phyloP scores from a whole-genome alignment of 2,113 vertebrate genomes.

The Odontesthes bonariensis region DNA sequence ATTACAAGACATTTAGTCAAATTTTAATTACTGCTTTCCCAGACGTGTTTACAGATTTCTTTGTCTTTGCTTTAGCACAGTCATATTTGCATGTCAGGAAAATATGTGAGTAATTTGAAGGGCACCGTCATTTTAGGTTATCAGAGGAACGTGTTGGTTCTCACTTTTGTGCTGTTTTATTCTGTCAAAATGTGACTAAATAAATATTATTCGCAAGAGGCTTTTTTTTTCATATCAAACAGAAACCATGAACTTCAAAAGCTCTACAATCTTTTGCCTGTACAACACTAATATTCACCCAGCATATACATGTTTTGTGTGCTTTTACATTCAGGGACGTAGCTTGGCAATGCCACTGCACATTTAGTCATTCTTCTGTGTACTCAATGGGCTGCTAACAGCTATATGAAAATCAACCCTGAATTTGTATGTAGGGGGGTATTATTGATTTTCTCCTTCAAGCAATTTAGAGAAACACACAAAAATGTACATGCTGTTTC shows the following conservation, averaged over 20 bases:
- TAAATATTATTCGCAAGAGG: conserved; percentile 41
- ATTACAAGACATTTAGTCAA: conserved; percentile 66
- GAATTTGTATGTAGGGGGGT: neutral
- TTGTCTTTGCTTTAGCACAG: conserved; percentile 31
- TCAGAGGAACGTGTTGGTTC: neutral
- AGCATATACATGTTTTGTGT: conserved; percentile 40
- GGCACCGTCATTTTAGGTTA: neutral
- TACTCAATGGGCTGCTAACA: neutral
- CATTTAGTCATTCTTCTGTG: conserved; percentile 3
- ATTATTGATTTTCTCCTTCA: conserved; percentile 6
- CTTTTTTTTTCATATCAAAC: conserved; percentile 1
- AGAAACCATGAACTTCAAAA: conserved; percentile 44
- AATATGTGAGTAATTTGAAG: conserved; percentile 12
- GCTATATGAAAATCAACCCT: conserved; percentile 19
- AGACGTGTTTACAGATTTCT: conserved; percentile 30
- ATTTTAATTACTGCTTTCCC: conserved; percentile 64
- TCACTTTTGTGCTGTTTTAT: neutral
- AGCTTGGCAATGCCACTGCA: conserved; percentile 1
- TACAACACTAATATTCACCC: conserved; percentile 52
- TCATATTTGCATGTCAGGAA: conserved; percentile 21
- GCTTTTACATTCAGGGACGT: conserved; percentile 28
- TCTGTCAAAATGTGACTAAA: conserved; percentile 31
- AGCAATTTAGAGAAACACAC: conserved; percentile 15
- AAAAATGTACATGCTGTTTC: conserved; percentile 13
- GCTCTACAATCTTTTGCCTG: conserved; percentile 49